phyloP scores from a whole-genome alignment of 1,140 invertebrate species.

The Drosophila pseudoananassae region DNA sequence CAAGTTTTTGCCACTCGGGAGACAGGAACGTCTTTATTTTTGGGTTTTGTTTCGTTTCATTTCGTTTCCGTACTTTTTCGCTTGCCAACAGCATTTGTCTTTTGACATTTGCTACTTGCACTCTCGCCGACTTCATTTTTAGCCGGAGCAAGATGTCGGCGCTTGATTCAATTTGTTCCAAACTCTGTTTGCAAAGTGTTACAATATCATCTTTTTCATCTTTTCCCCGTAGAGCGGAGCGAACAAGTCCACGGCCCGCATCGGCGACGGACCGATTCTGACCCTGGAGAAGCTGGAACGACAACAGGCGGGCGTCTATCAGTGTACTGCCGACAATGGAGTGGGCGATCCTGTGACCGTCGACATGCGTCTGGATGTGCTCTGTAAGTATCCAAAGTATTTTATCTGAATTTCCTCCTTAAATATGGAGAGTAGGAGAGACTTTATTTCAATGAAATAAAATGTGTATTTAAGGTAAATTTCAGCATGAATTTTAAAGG shows the following conservation, averaged over 20 bases:
- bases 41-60: slow-evolving; percentile 17
- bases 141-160: slow-evolving; percentile 14
- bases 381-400: slow-evolving; percentile 85
- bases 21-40: slow-evolving; percentile 42
- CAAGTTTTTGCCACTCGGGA: slow-evolving; percentile 21
- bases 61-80: slow-evolving; percentile 26
- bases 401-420: background rate
- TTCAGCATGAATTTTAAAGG: no score
- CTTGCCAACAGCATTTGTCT: slow-evolving; percentile 63
- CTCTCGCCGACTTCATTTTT: slow-evolving; percentile 50
- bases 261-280: slow-evolving; percentile 87
- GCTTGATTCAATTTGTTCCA: slow-evolving; percentile 57
- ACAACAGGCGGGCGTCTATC: slow-evolving; percentile 88
- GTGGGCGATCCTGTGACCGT: slow-evolving; percentile 88
- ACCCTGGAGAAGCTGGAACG: slow-evolving; percentile 88
- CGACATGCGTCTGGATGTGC: slow-evolving; percentile 87
- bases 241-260: slow-evolving; percentile 77
- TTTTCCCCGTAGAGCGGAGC: slow-evolving; percentile 70
- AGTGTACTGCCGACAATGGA: slow-evolving; percentile 88
- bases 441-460: background rate
- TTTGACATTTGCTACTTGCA: slow-evolving; percentile 61
- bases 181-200: slow-evolving; percentile 40
- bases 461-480: no score
- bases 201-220: slow-evolving; percentile 7
- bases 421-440: background rate